Evolutionary conservation across 1,140 invertebrate species (phyloP), one percentile per base, ranked within the genome.

Genomic region (Tetranychus cinnabarinus): DNA sequence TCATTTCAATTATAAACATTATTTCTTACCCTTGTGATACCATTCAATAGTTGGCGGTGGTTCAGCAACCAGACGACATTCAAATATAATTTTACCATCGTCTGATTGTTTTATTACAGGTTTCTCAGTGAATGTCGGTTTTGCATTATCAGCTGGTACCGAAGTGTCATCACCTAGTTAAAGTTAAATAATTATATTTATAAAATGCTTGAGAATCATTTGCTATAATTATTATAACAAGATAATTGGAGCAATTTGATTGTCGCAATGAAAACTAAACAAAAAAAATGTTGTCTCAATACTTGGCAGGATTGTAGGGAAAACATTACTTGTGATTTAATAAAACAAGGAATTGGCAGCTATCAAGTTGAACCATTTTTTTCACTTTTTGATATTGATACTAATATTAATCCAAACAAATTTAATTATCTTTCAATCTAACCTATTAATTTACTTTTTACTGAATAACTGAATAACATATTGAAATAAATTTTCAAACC

Each of bases 91-190:
- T 73, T 84, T 88, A 69, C 86, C 86, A 76, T 91, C 87, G 66
- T 93, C 88, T 64, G 84, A 85, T 78, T 97, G 91, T 74, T 86
- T 81, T 72, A 95, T 97, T 68, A 88, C 79, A 35, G 91, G 91
- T 75, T 91, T 81, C 79, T 93, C 88, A 66, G 88, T 92, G 77
- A 97, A 97, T 62, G 86, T 90, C 58, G 90, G 90, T 75, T 87
- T 88, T 71, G 87, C 84, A 70, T 84, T 88, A 72, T 88, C 84
- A 45, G 64, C 66, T 12, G 64, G 62, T n/a, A 63, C 62, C 45
- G 65, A 59, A 15, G 48, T 12, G 13, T 63, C 61, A 52, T 68
- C 66, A 55, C 59, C 65, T 66, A 37, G 13, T 10, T 55, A 59
- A 42, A 48, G 34, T 45, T 47, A 57, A 62, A 36, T n/a, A 36